These are phyloP conservation scores for Drosophila busckii DNA, from an alignment of 1,140 invertebrate species.

Conservation along the genomic window DNA sequence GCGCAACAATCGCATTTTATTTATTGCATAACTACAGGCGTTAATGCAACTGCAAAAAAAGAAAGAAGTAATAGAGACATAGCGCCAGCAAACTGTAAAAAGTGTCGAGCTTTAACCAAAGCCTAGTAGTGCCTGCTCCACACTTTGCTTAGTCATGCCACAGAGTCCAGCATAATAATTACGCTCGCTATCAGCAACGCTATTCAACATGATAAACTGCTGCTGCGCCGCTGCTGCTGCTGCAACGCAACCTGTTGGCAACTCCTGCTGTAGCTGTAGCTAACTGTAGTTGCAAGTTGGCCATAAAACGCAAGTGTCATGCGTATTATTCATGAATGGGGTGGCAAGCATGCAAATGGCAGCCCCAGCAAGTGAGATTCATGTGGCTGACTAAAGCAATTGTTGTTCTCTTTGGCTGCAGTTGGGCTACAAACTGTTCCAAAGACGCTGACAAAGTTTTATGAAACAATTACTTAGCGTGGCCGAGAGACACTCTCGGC, in stretches of 20 bases:
- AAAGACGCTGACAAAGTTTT: no score
- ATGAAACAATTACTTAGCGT: no score
- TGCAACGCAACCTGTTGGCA: constrained; percentile 64
- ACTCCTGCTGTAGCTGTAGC: constrained; percentile 3
- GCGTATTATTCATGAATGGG: constrained; percentile 69
- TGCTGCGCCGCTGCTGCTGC: no score
- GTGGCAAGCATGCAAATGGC: constrained; percentile 63
- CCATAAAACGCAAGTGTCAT: constrained; percentile 74
- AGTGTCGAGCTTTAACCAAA: constrained; percentile 12
- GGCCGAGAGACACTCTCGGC: constrained; percentile 1
- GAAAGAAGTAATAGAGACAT: constrained; percentile 6
- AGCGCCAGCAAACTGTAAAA: not conserved
- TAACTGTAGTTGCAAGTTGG: constrained; percentile 32
- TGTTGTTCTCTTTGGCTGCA: no score
- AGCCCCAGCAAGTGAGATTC: constrained; percentile 28
- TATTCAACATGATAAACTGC: constrained; percentile 65
- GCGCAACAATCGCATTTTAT: constrained; percentile 68
- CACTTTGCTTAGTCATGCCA: constrained; percentile 22
- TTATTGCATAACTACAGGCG: constrained; percentile 71
- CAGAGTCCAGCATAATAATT: constrained; percentile 64
- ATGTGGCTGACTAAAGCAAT: constrained; percentile 27
- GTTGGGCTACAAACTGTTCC: no score
- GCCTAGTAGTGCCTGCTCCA: not conserved
- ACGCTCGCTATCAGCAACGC: constrained; percentile 65
- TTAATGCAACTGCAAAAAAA: constrained; percentile 44